Conservation (phyloP, 2,888 invertebrate genomes). For the Opisthograptis luteolata region DNA sequence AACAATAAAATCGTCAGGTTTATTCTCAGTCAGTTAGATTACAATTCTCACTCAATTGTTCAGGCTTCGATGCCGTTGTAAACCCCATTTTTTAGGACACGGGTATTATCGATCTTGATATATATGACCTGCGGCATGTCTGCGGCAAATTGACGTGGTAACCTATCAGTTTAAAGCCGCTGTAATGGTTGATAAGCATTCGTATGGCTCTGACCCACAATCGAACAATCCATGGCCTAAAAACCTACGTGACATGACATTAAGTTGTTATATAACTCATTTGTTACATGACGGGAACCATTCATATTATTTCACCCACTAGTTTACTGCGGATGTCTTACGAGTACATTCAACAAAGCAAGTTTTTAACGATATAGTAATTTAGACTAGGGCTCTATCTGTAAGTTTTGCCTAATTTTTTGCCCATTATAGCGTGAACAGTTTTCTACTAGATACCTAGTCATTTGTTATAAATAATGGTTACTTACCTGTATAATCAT, state of each 20-base stretch:
- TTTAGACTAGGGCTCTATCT: constrained; percentile 19
- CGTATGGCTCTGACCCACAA: constrained; percentile 63
- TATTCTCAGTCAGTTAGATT: constrained; percentile 29
- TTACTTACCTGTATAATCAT: not conserved
- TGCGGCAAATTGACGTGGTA: constrained; percentile 18
- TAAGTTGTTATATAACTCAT: constrained; percentile 37
- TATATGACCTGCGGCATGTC: constrained; percentile 1
- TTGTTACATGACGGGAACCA: constrained; percentile 42
- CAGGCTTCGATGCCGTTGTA: constrained; percentile 8
- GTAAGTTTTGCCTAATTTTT: constrained; percentile 19
- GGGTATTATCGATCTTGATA: constrained; percentile 13
- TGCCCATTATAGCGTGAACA: constrained; percentile 14
- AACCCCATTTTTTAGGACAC: constrained; percentile 19
- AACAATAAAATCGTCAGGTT: constrained; percentile 35
- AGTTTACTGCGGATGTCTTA: constrained; percentile 27
- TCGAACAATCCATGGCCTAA: constrained; percentile 52
- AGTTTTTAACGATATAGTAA: constrained; percentile 21
- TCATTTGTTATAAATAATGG: not conserved
- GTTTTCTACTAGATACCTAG: constrained; percentile 1
- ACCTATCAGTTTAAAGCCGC: constrained; percentile 24
- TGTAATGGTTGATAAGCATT: constrained; percentile 36
- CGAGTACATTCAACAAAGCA: constrained; percentile 21
- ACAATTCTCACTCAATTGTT: constrained; percentile 24
- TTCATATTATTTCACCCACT: constrained; percentile 41
- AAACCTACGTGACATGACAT: constrained; percentile 63